Conservation (phyloP, 2,113 vertebrate genomes). For the Coptodon rendalli region DNA sequence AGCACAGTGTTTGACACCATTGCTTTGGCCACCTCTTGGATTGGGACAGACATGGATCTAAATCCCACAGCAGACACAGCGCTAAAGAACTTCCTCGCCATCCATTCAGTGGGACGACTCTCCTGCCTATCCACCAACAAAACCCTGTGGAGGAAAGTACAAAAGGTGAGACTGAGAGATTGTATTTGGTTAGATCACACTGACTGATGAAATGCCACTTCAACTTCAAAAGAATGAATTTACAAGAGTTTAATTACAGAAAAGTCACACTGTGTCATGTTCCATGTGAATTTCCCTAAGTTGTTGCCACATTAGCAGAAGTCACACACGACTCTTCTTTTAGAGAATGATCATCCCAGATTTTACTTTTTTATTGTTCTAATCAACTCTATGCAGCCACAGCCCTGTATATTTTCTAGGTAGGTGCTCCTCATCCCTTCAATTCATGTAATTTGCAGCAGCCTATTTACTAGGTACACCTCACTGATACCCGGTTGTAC, state of each 20-base stretch:
- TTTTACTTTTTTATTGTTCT: not conserved
- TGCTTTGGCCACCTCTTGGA: constrained; percentile 55
- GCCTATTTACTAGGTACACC: not conserved
- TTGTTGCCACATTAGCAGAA: not conserved
- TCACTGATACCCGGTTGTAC: not conserved
- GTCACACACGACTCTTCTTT: not conserved
- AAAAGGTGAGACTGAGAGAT: not conserved
- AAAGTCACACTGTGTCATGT: not conserved
- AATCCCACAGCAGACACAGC: constrained; percentile 46
- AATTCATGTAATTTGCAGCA: not conserved
- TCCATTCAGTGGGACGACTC: constrained; percentile 68
- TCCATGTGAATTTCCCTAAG: not conserved
- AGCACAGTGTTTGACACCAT: constrained; percentile 73
- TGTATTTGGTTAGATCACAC: not conserved
- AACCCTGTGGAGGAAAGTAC: constrained; percentile 45
- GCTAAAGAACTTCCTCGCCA: constrained; percentile 66
- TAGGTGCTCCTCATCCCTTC: not conserved
- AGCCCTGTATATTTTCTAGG: not conserved
- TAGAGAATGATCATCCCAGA: not conserved
- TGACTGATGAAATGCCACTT: not conserved
- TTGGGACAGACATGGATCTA: constrained; percentile 63
- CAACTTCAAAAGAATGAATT: not conserved
- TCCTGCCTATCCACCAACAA: constrained; percentile 74
- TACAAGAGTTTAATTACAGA: not conserved
- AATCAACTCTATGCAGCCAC: not conserved